Base-by-base conservation (phyloP, 2,797 vertebrate species). In the Gila robusta region DNA sequence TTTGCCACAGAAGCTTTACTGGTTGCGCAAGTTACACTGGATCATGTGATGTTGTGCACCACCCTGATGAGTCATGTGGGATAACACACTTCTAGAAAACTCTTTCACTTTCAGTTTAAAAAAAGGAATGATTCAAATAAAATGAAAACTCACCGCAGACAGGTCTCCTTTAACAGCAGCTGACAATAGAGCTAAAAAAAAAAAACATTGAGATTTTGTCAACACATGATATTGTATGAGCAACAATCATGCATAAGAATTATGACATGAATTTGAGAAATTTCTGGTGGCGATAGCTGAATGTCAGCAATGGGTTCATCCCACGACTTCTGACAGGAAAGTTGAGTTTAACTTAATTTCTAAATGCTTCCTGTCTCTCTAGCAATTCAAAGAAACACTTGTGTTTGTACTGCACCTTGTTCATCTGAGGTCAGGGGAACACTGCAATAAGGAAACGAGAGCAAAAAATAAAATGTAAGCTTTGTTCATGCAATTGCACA, bases 111-210 rank as follows among this genome's bases (percentile, higher is more conserved):
- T 54, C 5, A 6, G 23, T 81, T 44, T 54, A 10, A 86, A 82
- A 21, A n/a, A 23, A 56, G 41, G 5, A 67, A 17, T 12, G 0
- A 26, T 11, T 21, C 2, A 21, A n/a, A 11, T 54, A 2, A 28
- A 19, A 35, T 16, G 83, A 83, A 71, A 19, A 70, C 54, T 89
- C 93, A 95, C 93, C 93, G 87, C 88, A 0, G 88, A 62, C 4
- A 96, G 89, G 62, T 96, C 93, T 0, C 90, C 96, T 6, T 92
- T 92, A 39, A 92, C 87, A 69, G 96, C 94, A 67, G 93, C 95
- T 6, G 91, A 93, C 90, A 97, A 90, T 90, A 96, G 85, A 37
- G 87, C 95, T 96, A 91, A 39, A 44, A 88, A 82, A 49, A 52
- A 6, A 82, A 54, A 54, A 7, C 2, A 1, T 2, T 81, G 8